These are phyloP conservation scores for Oreochromis tanganicae DNA, from an alignment of 2,113 vertebrate species.

Conservation along the genomic window DNA sequence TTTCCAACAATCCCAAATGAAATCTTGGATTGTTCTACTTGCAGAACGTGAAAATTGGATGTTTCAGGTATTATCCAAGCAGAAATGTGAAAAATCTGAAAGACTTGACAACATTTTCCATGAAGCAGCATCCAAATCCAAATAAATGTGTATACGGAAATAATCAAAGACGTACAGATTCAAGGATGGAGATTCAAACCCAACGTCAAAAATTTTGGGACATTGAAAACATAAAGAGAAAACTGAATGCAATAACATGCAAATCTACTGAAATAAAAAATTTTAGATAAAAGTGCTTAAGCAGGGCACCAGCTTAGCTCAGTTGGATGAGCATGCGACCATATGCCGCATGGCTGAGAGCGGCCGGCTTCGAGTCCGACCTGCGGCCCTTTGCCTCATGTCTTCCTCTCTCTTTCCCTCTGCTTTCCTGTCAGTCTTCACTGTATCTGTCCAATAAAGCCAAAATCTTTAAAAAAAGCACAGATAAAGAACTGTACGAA, in stretches of 20 bases:
- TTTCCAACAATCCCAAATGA: not conserved
- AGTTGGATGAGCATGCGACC: not conserved
- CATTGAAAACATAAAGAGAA: not conserved
- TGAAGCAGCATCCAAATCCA: not conserved
- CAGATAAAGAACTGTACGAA: not conserved
- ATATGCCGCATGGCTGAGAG: not conserved
- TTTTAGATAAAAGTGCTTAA: not conserved
- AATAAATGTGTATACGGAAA: not conserved
- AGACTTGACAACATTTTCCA: not conserved
- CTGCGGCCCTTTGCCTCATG: not conserved
- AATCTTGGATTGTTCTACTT: not conserved
- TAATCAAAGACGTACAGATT: not conserved
- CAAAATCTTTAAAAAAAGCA: fast-evolving
- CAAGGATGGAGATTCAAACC: not conserved
- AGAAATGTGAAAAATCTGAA: not conserved
- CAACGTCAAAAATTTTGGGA: not conserved
- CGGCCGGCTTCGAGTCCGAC: not conserved
- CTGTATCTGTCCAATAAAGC: not conserved
- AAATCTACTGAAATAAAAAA: not conserved
- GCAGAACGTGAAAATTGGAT: not conserved
- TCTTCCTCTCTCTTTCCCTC: not conserved
- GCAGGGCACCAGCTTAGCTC: not conserved
- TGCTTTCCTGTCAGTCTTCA: not conserved
- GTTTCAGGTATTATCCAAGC: not conserved
- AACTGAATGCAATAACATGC: not conserved